phyloP scores from a whole-genome alignment of 2,113 vertebrate genomes.

The Pseudorectes ferrugineus region DNA sequence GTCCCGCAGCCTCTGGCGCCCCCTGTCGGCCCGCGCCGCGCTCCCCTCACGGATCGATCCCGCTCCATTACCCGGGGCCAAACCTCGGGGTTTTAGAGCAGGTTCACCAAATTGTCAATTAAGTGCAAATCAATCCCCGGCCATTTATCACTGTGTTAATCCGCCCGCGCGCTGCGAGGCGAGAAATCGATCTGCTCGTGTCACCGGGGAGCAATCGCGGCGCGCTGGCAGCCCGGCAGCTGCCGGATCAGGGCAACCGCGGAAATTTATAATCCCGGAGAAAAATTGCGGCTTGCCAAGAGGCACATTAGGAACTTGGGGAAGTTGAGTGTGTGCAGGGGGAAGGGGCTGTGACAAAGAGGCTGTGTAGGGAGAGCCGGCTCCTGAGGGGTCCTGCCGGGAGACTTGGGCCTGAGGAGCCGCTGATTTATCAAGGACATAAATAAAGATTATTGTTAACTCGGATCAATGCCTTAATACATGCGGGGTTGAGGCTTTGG shows the following conservation, averaged over 20 bases:
- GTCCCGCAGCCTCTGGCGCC: constrained; percentile 66
- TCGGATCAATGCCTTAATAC: background rate
- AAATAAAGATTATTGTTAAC: constrained; percentile 59
- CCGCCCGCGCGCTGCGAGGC: constrained; percentile 10
- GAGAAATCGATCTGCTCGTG: constrained; percentile 68
- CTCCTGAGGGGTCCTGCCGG: background rate
- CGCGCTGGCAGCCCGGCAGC: constrained; percentile 64
- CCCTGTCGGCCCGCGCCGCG: constrained; percentile 61
- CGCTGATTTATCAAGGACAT: background rate
- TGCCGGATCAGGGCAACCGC: constrained; percentile 50
- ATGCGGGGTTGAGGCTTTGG: background rate
- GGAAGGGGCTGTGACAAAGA: background rate
- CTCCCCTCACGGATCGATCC: constrained; percentile 58
- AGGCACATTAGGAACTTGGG: constrained; percentile 46
- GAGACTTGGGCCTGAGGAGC: background rate
- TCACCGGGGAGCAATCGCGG: constrained; percentile 74
- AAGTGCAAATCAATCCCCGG: constrained; percentile 93
- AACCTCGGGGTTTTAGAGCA: constrained; percentile 73
- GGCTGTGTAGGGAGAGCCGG: background rate
- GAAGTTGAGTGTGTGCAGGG: background rate
- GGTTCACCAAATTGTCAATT: constrained; percentile 97
- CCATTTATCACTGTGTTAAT: constrained; percentile 86
- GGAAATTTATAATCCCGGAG: constrained; percentile 66
- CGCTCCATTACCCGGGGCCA: constrained; percentile 71
- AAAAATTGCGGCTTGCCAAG: constrained; percentile 55